Evolutionary conservation across 2,797 vertebrate species (phyloP).

Genomic region (Lates japonicus): DNA sequence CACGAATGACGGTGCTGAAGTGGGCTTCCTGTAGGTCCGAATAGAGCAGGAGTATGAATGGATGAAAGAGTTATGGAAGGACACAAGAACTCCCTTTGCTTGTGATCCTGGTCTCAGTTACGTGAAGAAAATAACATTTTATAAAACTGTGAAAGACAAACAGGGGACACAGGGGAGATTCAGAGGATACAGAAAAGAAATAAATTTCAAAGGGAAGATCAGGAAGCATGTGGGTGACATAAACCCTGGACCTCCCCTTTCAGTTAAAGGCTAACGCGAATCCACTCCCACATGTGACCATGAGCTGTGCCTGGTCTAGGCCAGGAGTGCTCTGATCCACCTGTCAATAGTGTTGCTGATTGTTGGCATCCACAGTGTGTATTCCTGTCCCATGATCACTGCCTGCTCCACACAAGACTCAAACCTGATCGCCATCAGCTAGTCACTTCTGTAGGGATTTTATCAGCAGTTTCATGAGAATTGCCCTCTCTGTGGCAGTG

Average conservation of each 20-base stretch:
- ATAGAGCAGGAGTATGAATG: background rate
- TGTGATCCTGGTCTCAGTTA: background rate
- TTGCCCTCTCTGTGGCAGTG: background rate
- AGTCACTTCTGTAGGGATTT: conserved; percentile 5
- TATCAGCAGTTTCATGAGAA: conserved; percentile 15
- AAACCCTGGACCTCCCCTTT: conserved; percentile 69
- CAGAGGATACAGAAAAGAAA: conserved; percentile 60
- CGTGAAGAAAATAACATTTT: background rate
- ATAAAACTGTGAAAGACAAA: conserved; percentile 4
- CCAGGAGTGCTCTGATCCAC: conserved; percentile 72
- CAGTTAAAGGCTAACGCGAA: conserved; percentile 81
- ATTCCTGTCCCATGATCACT: conserved; percentile 57
- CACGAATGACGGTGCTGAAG: conserved; percentile 26
- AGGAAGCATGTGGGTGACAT: conserved; percentile 78
- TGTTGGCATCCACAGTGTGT: conserved; percentile 65
- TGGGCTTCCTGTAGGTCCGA: conserved; percentile 22
- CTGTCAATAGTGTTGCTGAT: conserved; percentile 76
- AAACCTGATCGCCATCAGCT: conserved; percentile 35
- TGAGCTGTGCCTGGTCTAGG: conserved; percentile 73
- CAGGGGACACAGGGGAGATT: background rate
- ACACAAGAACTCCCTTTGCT: background rate
- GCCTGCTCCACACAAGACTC: conserved; percentile 37
- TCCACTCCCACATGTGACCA: conserved; percentile 81
- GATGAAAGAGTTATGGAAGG: background rate
- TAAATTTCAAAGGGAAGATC: conserved; percentile 73